Conservation (phyloP, 2,888 invertebrate genomes). For the Volucella bombylans region DNA sequence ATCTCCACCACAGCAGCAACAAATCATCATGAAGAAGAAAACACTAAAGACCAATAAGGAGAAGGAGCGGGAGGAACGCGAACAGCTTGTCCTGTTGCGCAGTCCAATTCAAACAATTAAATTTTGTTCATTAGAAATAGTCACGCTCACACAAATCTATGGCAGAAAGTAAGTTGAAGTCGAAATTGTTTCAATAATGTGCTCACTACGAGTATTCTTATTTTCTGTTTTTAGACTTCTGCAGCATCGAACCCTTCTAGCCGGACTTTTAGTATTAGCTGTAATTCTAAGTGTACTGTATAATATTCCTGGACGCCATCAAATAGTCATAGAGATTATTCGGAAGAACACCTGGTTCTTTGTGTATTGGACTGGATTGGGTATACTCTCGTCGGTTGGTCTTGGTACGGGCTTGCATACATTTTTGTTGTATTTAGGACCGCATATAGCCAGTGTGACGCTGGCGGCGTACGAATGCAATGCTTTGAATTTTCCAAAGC, state of each 20-base stretch:
- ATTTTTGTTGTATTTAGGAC: slow-evolving; percentile 98
- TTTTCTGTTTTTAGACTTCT: slow-evolving; percentile 77
- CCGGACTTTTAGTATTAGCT: slow-evolving; percentile 80
- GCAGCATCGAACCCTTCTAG: slow-evolving; percentile 80
- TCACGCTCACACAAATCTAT: slow-evolving; percentile 85
- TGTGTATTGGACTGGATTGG: slow-evolving; percentile 95
- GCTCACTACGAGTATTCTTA: background rate
- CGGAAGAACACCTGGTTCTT: slow-evolving; percentile 82
- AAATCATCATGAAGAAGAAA: slow-evolving; percentile 64
- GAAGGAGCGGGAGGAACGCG: slow-evolving; percentile 85
- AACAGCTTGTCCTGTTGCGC: slow-evolving; percentile 90
- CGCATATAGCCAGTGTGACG: slow-evolving; percentile 98
- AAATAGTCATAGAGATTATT: slow-evolving; percentile 80
- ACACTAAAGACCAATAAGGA: slow-evolving; percentile 79
- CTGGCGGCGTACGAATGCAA: slow-evolving; percentile 99
- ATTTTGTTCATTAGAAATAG: slow-evolving; percentile 90
- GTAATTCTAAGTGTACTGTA: slow-evolving; percentile 80
- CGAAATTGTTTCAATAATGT: background rate
- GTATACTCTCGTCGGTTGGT: slow-evolving; percentile 98
- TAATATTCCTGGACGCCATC: slow-evolving; percentile 82
- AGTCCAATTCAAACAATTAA: slow-evolving; percentile 90
- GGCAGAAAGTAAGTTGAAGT: slow-evolving; percentile 84
- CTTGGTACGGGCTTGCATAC: slow-evolving; percentile 99
- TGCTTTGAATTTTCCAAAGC: slow-evolving; percentile 96
- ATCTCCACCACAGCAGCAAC: slow-evolving; percentile 70